Conservation (phyloP, 2,113 vertebrate species). For the Oplegnathus fasciatus region DNA sequence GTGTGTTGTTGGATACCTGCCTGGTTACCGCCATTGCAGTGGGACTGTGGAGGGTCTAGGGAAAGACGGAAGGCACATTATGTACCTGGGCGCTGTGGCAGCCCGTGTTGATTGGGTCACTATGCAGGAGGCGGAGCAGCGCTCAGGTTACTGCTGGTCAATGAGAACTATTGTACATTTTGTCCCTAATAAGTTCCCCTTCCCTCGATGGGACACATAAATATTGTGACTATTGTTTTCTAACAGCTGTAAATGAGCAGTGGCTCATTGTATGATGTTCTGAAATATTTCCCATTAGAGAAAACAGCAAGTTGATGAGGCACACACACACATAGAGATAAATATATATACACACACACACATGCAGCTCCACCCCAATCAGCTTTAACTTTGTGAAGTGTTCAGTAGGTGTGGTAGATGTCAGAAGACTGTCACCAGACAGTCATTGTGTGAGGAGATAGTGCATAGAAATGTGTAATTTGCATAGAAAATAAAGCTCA, state of each 20-base stretch:
- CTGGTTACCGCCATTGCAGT: constrained; percentile 50
- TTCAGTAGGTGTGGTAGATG: background rate
- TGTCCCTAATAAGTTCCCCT: background rate
- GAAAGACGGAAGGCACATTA: constrained; percentile 42
- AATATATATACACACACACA: background rate
- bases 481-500: constrained; percentile 26
- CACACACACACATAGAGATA: background rate
- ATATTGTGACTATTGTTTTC: constrained; percentile 4
- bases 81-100: constrained; percentile 26
- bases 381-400: background rate
- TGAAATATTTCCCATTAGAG: background rate
- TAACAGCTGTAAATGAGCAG: background rate
- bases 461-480: background rate
- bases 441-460: background rate
- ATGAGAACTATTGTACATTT: constrained; percentile 5
- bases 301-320: background rate
- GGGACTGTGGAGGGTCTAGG: constrained; percentile 40
- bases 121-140: background rate
- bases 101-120: constrained; percentile 9
- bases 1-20: constrained; percentile 70
- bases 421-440: background rate
- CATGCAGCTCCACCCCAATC: background rate
- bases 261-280: background rate
- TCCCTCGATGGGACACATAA: background rate
- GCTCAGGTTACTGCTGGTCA: constrained; percentile 57